Conservation (phyloP, 2,888 invertebrate genomes). For the Petrophora chlorosata region DNA sequence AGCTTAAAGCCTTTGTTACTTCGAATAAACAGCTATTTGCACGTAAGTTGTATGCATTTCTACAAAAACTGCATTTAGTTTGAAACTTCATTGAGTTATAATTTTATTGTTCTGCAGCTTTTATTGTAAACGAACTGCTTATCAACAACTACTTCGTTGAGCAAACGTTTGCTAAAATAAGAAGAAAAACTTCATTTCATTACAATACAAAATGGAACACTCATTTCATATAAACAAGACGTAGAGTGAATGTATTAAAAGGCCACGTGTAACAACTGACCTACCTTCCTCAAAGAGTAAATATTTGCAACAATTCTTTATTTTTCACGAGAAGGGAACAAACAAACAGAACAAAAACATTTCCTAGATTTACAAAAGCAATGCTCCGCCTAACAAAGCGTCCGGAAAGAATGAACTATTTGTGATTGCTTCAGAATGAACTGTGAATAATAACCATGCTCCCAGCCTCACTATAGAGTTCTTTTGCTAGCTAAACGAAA, state of each 20-base stretch:
- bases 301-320: constrained; percentile 24
- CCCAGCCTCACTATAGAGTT: constrained; percentile 46
- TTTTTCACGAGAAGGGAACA: constrained; percentile 12
- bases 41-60: no score
- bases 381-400: constrained; percentile 35
- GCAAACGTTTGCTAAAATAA: no score
- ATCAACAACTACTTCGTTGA: no score
- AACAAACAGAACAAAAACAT: constrained; percentile 28
- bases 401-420: constrained; percentile 46
- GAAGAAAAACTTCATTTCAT: no score
- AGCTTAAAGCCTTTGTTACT: neutral
- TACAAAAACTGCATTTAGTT: no score
- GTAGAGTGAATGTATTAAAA: constrained; percentile 15
- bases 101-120: no score
- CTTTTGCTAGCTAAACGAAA: constrained; percentile 50
- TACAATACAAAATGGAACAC: no score
- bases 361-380: constrained; percentile 34
- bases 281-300: constrained; percentile 18
- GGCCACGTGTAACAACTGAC: constrained; percentile 22
- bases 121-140: no score
- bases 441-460: constrained; percentile 51
- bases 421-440: constrained; percentile 54
- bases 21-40: no score
- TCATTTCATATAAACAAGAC: no score
- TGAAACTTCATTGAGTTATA: no score